phyloP scores from a whole-genome alignment of 2,888 invertebrate species.

The Busseola fusca region DNA sequence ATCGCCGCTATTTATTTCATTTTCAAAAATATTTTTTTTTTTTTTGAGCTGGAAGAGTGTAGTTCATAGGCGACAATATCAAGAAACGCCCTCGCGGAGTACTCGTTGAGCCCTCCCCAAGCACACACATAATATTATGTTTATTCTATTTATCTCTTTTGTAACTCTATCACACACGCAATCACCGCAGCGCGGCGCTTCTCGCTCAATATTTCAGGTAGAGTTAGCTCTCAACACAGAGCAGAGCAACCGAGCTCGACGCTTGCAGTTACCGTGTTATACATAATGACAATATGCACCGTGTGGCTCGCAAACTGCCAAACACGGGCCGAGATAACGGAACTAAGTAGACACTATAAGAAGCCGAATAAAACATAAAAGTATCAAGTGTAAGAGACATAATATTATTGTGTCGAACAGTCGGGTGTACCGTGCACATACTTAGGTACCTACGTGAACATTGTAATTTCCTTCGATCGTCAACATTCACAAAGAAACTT shows the following conservation, averaged over 20 bases:
- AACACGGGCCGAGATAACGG: neutral
- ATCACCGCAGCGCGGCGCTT: conserved; percentile 1
- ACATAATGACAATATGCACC: conserved; percentile 6
- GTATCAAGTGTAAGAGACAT: neutral
- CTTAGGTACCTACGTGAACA: neutral
- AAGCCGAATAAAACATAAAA: neutral
- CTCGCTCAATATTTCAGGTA: conserved; percentile 26
- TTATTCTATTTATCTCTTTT: neutral
- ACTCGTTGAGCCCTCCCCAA: neutral
- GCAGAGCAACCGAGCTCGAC: conserved; percentile 1
- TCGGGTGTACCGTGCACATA: neutral
- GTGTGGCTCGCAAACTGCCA: neutral
- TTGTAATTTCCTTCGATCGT: neutral
- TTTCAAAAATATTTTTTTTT: too few relatives aligned
- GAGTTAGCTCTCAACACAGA: conserved; percentile 4
- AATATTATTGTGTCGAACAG: neutral
- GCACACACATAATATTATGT: neutral
- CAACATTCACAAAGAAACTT: neutral
- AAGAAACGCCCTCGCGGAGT: neutral
- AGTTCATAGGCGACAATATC: neutral
- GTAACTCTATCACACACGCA: neutral
- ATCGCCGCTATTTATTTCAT: too few relatives aligned
- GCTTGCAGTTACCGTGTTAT: conserved; percentile 15
- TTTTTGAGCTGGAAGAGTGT: too few relatives aligned
- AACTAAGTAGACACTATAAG: neutral